Evolutionary conservation across 2,797 vertebrate genomes (phyloP).

Genomic region (Lepilemur septentrionalis): DNA sequence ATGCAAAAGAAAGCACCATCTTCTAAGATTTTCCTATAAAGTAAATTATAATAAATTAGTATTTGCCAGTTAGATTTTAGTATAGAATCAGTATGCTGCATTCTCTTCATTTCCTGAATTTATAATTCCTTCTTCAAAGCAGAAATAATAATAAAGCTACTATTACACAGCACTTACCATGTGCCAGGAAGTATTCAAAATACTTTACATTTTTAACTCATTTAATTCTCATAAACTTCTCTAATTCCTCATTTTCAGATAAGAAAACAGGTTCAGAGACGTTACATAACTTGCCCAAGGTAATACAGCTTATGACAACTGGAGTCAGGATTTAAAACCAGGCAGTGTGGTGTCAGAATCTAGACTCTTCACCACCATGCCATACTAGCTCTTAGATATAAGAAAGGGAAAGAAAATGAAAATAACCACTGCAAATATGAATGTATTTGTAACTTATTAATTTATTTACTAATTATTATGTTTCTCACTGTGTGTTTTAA

Average conservation of each 20-base stretch:
- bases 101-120: constrained; percentile 27
- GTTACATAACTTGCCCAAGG: neutral
- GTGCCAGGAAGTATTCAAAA: neutral
- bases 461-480: neutral
- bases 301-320: neutral
- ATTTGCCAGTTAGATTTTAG: neutral
- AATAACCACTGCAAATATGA: neutral
- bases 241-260: constrained; percentile 35
- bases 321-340: neutral
- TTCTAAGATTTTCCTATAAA: neutral
- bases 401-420: neutral
- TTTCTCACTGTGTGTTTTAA: constrained; percentile 16
- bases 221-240: constrained; percentile 27
- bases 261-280: constrained; percentile 14
- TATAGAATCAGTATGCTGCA: neutral
- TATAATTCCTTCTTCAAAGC: constrained; percentile 38
- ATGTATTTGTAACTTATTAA: neutral
- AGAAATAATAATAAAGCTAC: constrained; percentile 31
- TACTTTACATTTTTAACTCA: constrained; percentile 46
- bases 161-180: neutral
- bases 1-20: neutral
- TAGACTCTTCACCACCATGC: neutral
- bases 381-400: neutral
- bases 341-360: neutral
- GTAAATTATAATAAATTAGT: constrained; percentile 23